Conservation (phyloP, 2,113 vertebrate species). For the Perca fluviatilis region DNA sequence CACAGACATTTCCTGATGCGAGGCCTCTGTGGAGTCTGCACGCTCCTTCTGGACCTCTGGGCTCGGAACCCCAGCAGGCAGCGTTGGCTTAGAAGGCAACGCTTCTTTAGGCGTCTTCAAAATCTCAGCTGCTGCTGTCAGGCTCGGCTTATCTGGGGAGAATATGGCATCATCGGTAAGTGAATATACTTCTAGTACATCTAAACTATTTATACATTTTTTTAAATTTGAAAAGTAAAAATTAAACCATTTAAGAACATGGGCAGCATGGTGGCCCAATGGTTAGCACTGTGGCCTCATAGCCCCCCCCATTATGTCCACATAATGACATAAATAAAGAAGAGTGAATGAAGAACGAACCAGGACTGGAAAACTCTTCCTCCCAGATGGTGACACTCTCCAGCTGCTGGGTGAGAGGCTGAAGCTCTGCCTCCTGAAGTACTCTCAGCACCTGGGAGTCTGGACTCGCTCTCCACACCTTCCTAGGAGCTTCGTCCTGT, state of each 20-base stretch:
- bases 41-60: slow-evolving; percentile 58
- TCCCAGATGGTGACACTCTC: slow-evolving; percentile 73
- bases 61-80: slow-evolving; percentile 25
- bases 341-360: slow-evolving; percentile 39
- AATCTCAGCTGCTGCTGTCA: slow-evolving; percentile 31
- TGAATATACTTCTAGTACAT: not conserved
- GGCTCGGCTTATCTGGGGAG: slow-evolving; percentile 62
- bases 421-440: slow-evolving; percentile 91
- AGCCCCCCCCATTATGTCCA: too few species aligned
- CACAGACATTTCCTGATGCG: slow-evolving; percentile 33
- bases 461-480: slow-evolving; percentile 89
- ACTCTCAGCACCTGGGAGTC: slow-evolving; percentile 88
- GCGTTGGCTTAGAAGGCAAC: slow-evolving; percentile 13
- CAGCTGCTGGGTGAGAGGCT: slow-evolving; percentile 88
- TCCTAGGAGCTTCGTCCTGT: slow-evolving; percentile 86
- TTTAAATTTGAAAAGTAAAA: not conserved
- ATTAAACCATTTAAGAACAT: not conserved
- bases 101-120: slow-evolving; percentile 27
- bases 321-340: not conserved
- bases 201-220: not conserved
- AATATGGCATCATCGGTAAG: not conserved
- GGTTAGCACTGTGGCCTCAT: too few species aligned
- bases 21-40: slow-evolving; percentile 29
- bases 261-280: too few species aligned
- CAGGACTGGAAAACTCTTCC: not conserved